Evolutionary conservation across 2,888 invertebrate genomes (phyloP).

Genomic region (Drosophila niveifrons): DNA sequence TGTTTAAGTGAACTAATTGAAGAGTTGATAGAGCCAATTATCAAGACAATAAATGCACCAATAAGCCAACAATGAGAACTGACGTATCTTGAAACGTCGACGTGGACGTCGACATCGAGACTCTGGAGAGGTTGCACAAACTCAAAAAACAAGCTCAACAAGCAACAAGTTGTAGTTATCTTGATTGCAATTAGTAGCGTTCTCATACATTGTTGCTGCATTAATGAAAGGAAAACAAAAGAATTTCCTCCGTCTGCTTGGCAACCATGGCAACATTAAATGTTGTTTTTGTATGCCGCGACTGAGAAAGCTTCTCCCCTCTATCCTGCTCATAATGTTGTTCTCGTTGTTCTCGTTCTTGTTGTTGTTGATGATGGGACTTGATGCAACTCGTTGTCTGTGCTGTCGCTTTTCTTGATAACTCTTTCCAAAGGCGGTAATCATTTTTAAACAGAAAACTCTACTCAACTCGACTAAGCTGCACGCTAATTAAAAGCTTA

Average conservation of each 20-base stretch:
- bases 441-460: constrained; percentile 44
- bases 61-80: constrained; percentile 52
- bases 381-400: constrained; percentile 50
- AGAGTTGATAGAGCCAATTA: constrained; percentile 39
- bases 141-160: constrained; percentile 12
- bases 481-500: constrained; percentile 12
- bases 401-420: constrained; percentile 35
- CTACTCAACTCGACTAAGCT: constrained; percentile 31
- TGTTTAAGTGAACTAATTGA: not conserved
- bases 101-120: not conserved
- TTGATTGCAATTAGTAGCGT: constrained; percentile 81
- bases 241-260: constrained; percentile 25
- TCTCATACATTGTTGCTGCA: constrained; percentile 70
- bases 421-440: constrained; percentile 40
- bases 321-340: not conserved
- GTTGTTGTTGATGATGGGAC: constrained; percentile 32
- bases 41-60: constrained; percentile 58
- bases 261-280: constrained; percentile 38
- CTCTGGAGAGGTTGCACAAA: not conserved
- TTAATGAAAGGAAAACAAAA: constrained; percentile 78
- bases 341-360: constrained; percentile 1
- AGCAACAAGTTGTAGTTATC: constrained; percentile 64
- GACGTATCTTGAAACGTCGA: constrained; percentile 6
- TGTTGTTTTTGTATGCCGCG: constrained; percentile 24
- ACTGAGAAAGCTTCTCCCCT: not conserved